Evolutionary conservation across 2,113 vertebrate species (phyloP).

Genomic region (Poeciliopsis retropinna): DNA sequence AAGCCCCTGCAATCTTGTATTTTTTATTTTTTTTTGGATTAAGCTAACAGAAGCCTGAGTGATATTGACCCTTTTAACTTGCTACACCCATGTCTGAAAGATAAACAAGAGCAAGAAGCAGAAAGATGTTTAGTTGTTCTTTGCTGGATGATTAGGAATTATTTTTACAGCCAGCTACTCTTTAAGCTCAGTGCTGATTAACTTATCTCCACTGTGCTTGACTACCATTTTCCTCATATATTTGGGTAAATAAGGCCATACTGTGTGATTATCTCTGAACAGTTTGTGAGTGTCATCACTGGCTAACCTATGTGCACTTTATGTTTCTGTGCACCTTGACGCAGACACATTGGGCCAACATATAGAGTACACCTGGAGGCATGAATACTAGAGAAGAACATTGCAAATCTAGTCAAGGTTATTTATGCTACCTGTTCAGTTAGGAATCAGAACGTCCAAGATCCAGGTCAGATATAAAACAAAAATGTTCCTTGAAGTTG

Average conservation of each 20-base stretch:
- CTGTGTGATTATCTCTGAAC: slow-evolving; percentile 47
- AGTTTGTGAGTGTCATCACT: slow-evolving; percentile 66
- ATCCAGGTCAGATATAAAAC: neutral
- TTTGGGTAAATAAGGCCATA: slow-evolving; percentile 60
- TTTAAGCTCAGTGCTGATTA: slow-evolving; percentile 52
- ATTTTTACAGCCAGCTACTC: slow-evolving; percentile 3
- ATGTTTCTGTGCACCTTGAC: slow-evolving; percentile 31
- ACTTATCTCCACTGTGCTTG: slow-evolving; percentile 64
- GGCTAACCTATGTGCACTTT: slow-evolving; percentile 29
- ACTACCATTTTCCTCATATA: slow-evolving; percentile 51
- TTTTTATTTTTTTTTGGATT: slow-evolving; percentile 50
- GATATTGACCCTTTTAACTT: slow-evolving; percentile 24
- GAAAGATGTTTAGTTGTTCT: slow-evolving; percentile 8
- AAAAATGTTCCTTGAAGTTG: neutral
- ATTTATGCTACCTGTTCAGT: neutral
- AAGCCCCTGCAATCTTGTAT: slow-evolving; percentile 43
- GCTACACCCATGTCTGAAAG: neutral
- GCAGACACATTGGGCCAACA: slow-evolving; percentile 41
- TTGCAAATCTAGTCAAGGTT: neutral
- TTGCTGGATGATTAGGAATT: neutral
- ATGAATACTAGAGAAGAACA: slow-evolving; percentile 49
- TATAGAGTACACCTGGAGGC: slow-evolving; percentile 45
- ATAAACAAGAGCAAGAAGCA: slow-evolving; percentile 2
- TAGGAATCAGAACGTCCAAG: neutral
- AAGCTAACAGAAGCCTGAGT: slow-evolving; percentile 30